Evolutionary conservation across 2,113 vertebrate genomes (phyloP).

Genomic region (Sciurus niger): DNA sequence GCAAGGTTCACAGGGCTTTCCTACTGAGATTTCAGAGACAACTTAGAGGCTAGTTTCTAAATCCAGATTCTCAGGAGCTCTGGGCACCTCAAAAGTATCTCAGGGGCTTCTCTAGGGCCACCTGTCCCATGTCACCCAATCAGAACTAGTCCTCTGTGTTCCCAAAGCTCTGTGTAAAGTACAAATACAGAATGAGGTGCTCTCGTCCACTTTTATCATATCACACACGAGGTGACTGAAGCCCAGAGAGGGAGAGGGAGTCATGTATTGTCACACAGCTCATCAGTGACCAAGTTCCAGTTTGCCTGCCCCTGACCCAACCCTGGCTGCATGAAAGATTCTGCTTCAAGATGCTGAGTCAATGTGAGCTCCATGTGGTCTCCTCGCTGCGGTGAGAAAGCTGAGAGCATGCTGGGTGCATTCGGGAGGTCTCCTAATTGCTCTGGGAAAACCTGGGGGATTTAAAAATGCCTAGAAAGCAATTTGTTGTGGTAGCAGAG

Average conservation of each 20-base stretch:
- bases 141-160: neutral
- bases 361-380: neutral
- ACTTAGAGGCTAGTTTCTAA: neutral
- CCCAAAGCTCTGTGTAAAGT: neutral
- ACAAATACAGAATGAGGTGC: neutral
- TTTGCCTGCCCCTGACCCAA: neutral
- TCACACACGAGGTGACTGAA: neutral
- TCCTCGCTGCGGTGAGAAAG: neutral
- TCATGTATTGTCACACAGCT: neutral
- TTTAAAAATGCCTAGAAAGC: conserved; percentile 56
- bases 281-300: neutral
- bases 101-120: neutral
- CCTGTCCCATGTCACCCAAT: neutral
- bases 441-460: conserved; percentile 12
- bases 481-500: neutral
- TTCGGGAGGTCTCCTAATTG: neutral
- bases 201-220: neutral
- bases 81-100: neutral
- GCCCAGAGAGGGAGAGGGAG: neutral
- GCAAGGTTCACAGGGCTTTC: neutral
- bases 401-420: neutral
- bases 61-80: neutral
- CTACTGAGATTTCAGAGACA: neutral
- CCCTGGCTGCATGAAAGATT: neutral
- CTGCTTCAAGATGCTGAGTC: neutral